A percentile compares a stretch with the other conserved stretches of the same genome.
phyloP scores from a whole-genome alignment of 2,797 vertebrate genomes.

The Carcharodon carcharias region DNA sequence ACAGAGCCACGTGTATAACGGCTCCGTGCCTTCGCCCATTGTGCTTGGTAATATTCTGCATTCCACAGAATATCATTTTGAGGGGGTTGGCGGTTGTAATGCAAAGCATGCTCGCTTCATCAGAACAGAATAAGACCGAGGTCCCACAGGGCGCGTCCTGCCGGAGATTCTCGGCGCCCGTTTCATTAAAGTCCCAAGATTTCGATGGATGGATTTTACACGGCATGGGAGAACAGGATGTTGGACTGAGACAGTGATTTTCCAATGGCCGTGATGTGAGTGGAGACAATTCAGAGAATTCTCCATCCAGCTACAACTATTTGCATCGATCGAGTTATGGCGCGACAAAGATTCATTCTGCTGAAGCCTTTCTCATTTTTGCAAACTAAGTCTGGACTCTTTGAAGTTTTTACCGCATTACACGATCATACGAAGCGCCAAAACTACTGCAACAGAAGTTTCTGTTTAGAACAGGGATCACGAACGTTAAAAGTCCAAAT shows the following conservation, averaged over 20 bases:
- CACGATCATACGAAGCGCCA: not conserved
- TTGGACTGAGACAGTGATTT: not conserved
- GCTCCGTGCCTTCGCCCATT: not conserved
- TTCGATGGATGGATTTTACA: not conserved
- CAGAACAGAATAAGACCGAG: not conserved
- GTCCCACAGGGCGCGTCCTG: not conserved
- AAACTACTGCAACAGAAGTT: not conserved
- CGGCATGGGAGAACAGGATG: not conserved
- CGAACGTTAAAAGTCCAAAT: not conserved
- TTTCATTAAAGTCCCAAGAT: not conserved
- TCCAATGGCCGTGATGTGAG: not conserved
- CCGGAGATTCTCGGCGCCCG: conserved; percentile 3
- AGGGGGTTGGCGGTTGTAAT: not conserved
- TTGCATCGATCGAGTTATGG: not conserved
- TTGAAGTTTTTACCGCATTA: not conserved
- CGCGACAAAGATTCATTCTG: not conserved
- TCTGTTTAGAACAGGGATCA: not conserved
- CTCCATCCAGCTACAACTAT: not conserved
- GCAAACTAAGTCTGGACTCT: not conserved
- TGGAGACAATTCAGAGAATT: not conserved
- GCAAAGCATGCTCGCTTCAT: not conserved
- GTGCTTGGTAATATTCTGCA: not conserved
- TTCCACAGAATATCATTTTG: not conserved
- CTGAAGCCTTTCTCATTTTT: not conserved
- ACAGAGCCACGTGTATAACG: not conserved